Base-by-base conservation (phyloP, 2,888 invertebrate species). In the Lypha dubia region DNA sequence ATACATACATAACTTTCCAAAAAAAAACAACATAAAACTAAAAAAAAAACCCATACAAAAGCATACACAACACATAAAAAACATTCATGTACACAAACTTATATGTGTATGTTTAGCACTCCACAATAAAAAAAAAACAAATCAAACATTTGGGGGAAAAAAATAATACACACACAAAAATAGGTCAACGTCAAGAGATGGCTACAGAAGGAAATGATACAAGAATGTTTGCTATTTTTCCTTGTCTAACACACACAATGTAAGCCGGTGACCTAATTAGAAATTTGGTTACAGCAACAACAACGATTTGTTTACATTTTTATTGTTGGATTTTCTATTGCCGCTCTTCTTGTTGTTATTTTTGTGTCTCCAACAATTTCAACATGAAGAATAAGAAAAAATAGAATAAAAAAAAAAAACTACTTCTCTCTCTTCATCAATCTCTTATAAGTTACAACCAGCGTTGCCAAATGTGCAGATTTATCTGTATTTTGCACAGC, bases 171-270 rank as follows among this genome's bases (percentile, higher is more conserved):
- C 5, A 28, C 44, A 9, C 35, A 56, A 49, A 84, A 56, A 63
- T 84, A 81, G 84, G 84, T 84, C 81, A 84, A n/a, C 53, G 8
- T 32, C n/a, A 81, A 49, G 81, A 73, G 80, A 71, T 75, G 62
- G 13, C 56, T 41, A 68, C 17, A 77, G 28, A 74, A n/a, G 6
- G n/a, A 51, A 73, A 56, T 44, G 17, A 13, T 22, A 70, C 20
- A 13, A 9, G 32, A 49, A 17, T 63, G 51, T 68, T 17, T 20
- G 58, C 46, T 77, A 80, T 49, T 22, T 51, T 70, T 84, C 82
- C 38, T 51, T 11, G 51, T 81, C 82, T 79, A 63, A 28, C 84
- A 65, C 74, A 51, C n/a, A 51, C 11, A 65, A 28, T 8, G 38
- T 77, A 60, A 58, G 35, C 17, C 67, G 56, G 13, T 79, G 74